phyloP scores from a whole-genome alignment of 1,140 invertebrate genomes.

The Drosophila lini region DNA sequence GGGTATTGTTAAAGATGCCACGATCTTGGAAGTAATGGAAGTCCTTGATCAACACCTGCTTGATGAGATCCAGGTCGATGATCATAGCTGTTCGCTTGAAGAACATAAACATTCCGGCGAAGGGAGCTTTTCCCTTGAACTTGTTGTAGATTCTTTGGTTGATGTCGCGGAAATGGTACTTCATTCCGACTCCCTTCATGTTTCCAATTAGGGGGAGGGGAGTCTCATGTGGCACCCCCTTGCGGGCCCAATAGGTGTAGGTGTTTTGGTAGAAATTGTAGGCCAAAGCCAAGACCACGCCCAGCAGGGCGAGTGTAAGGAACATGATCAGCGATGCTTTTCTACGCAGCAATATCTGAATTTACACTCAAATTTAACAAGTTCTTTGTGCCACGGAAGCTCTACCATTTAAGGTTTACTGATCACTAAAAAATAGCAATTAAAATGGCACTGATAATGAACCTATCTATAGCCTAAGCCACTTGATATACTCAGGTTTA shows the following conservation, averaged over 20 bases:
- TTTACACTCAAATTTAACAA: background rate
- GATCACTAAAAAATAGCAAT: background rate
- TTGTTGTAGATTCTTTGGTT: slow-evolving; percentile 67
- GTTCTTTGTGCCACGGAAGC: background rate
- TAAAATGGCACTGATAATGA: slow-evolving; percentile 1
- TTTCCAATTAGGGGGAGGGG: slow-evolving; percentile 78
- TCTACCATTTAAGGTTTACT: background rate
- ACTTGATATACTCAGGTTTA: no score
- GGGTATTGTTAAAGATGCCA: slow-evolving; percentile 85
- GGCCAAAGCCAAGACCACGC: slow-evolving; percentile 31
- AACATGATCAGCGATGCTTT: slow-evolving; percentile 21
- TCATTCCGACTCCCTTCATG: slow-evolving; percentile 48
- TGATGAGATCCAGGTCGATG: slow-evolving; percentile 72
- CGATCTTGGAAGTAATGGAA: slow-evolving; percentile 80
- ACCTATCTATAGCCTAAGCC: background rate
- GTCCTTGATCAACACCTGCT: slow-evolving; percentile 78
- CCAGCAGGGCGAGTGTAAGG: slow-evolving; percentile 34
- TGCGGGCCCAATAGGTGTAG: slow-evolving; percentile 83
- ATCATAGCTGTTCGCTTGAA: slow-evolving; percentile 43
- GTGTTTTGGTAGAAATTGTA: slow-evolving; percentile 38
- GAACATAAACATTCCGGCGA: slow-evolving; percentile 67
- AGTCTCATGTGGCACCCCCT: slow-evolving; percentile 76
- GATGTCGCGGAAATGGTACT: slow-evolving; percentile 58
- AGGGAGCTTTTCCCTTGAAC: slow-evolving; percentile 65
- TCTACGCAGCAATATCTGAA: background rate